These are phyloP conservation scores for Brenthis hecate DNA, from an alignment of 2,888 invertebrate genomes.

Conservation along the genomic window DNA sequence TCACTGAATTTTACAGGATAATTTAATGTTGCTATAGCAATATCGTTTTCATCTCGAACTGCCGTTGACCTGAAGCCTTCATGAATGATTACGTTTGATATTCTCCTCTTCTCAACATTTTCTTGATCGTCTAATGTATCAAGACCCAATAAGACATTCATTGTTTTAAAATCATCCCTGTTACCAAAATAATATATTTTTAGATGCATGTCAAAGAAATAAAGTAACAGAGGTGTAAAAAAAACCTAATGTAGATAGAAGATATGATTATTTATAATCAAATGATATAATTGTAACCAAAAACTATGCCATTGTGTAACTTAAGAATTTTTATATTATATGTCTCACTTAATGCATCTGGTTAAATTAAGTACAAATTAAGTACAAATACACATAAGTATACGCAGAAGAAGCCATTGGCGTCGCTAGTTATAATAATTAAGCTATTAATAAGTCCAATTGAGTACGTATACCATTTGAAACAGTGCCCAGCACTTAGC, in stretches of 20 bases:
- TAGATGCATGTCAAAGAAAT: background rate
- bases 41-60: conserved; percentile 81
- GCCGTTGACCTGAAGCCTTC: conserved; percentile 75
- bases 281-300: background rate
- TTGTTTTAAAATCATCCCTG: conserved; percentile 63
- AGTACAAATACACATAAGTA: too few species aligned
- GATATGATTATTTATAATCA: too few species aligned
- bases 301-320: background rate
- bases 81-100: conserved; percentile 69
- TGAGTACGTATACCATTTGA: conserved; percentile 63
- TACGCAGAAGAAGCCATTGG: too few species aligned
- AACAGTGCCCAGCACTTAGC: conserved; percentile 83
- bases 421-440: too few species aligned
- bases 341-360: too few species aligned
- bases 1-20: conserved; percentile 67
- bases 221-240: background rate
- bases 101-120: conserved; percentile 62
- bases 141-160: conserved; percentile 72
- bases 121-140: conserved; percentile 65
- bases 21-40: conserved; percentile 77
- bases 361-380: too few species aligned
- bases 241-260: too few species aligned
- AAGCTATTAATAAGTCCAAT: background rate
- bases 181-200: background rate
- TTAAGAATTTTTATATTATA: too few species aligned